phyloP scores from a whole-genome alignment of 2,888 invertebrate genomes.

The Sympetrum striolatum region DNA sequence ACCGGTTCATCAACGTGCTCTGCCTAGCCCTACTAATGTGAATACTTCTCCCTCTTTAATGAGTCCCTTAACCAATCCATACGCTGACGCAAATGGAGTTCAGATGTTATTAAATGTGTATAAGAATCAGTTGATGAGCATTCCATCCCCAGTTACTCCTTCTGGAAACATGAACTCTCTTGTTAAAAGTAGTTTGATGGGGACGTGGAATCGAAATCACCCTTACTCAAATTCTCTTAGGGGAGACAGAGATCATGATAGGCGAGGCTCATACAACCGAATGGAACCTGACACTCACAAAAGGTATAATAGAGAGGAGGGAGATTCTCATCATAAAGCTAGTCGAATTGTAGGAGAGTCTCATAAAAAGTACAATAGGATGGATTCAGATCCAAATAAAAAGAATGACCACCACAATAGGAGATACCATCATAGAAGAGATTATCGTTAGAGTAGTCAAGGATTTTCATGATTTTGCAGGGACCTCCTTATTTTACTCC shows the following conservation, averaged over 20 bases:
- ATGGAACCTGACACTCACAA: neutral
- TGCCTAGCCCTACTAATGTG: conserved; percentile 13
- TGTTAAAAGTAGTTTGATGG: conserved; percentile 33
- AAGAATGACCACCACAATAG: conserved; percentile 1
- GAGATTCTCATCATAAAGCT: neutral
- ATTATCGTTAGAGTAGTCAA: neutral
- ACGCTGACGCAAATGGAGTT: neutral
- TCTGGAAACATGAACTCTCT: neutral
- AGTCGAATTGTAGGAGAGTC: neutral
- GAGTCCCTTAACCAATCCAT: neutral
- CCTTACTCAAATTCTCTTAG: neutral
- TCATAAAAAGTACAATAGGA: neutral
- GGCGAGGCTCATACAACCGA: conserved; percentile 11
- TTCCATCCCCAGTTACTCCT: neutral
- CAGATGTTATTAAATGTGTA: neutral
- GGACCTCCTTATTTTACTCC: too few relatives aligned
- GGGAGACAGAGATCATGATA: conserved; percentile 22
- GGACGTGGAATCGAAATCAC: conserved; percentile 42
- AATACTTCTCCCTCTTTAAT: neutral
- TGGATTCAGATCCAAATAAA: neutral
- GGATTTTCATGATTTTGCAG: too few relatives aligned
- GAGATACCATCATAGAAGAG: conserved; percentile 8
- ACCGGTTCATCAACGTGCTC: neutral
- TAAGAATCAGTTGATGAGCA: neutral
- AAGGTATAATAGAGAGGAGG: neutral